Evolutionary conservation across 2,888 invertebrate genomes (phyloP).

Genomic region (Rhopalosiphum nymphaeae): DNA sequence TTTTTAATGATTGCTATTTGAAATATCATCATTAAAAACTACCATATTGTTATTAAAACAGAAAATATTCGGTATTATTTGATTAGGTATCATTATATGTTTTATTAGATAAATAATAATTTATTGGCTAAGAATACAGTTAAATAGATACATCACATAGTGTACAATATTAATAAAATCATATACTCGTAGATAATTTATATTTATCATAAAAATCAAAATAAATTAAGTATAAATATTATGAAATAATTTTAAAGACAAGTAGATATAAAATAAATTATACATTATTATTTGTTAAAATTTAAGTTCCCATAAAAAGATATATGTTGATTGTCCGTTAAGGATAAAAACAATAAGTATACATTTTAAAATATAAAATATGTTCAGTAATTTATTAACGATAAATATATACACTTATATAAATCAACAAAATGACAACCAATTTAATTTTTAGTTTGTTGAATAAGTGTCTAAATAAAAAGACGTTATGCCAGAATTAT

Average conservation of each 20-base stretch:
- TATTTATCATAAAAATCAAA: neutral
- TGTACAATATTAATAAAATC: too few relatives aligned
- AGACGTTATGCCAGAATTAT: neutral
- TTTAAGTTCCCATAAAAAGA: neutral
- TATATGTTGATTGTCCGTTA: neutral
- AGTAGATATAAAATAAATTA: neutral
- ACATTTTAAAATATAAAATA: neutral
- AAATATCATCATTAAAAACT: neutral
- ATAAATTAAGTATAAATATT: neutral
- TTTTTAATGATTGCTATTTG: neutral
- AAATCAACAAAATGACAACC: neutral
- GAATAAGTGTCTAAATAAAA: neutral
- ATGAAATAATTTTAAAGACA: neutral
- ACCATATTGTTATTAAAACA: neutral
- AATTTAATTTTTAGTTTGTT: neutral
- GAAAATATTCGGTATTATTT: neutral
- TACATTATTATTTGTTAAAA: neutral
- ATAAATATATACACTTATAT: neutral
- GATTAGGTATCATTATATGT: neutral
- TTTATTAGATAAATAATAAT: too few relatives aligned
- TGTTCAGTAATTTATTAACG: neutral
- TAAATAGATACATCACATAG: too few relatives aligned
- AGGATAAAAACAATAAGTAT: neutral
- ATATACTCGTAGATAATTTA: neutral
- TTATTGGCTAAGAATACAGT: too few relatives aligned